Percentiles rank a stretch among this genome's conserved stretches.
These are phyloP conservation scores for Adineta ricciae DNA, from an alignment of 2,888 invertebrate genomes.

Conservation along the genomic window DNA sequence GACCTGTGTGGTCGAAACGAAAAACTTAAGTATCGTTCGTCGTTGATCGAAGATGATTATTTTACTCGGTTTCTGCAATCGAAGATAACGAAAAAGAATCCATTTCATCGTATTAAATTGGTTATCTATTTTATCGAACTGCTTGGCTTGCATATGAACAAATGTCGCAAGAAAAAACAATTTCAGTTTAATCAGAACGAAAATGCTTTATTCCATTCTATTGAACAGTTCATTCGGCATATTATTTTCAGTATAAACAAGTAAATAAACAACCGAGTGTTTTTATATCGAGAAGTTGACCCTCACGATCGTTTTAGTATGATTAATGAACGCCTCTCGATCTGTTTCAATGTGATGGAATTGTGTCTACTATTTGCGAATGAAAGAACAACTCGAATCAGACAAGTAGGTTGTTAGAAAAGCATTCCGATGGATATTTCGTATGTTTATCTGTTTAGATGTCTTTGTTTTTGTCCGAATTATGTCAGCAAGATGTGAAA, in stretches of 20 bases:
- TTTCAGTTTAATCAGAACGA: neutral
- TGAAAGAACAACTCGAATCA: neutral
- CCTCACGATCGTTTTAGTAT: neutral
- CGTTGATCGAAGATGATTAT: neutral
- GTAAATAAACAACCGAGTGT: neutral
- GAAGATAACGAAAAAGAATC: neutral
- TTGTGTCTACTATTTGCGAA: neutral
- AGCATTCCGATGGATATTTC: neutral
- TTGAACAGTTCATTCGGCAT: neutral
- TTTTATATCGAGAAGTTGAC: neutral
- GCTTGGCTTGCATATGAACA: neutral
- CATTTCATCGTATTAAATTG: neutral
- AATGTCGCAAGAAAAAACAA: neutral
- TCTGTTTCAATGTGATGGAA: neutral
- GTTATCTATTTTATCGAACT: neutral
- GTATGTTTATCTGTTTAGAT: neutral
- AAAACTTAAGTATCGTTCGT: neutral
- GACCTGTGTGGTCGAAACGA: neutral
- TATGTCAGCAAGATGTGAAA: neutral
- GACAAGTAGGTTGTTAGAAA: neutral
- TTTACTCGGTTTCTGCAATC: neutral
- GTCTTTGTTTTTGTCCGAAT: neutral
- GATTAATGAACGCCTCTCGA: neutral
- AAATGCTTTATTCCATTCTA: neutral
- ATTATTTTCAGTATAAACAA: neutral